phyloP scores from a whole-genome alignment of 2,888 invertebrate genomes.

The Chloroclysta siterata region DNA sequence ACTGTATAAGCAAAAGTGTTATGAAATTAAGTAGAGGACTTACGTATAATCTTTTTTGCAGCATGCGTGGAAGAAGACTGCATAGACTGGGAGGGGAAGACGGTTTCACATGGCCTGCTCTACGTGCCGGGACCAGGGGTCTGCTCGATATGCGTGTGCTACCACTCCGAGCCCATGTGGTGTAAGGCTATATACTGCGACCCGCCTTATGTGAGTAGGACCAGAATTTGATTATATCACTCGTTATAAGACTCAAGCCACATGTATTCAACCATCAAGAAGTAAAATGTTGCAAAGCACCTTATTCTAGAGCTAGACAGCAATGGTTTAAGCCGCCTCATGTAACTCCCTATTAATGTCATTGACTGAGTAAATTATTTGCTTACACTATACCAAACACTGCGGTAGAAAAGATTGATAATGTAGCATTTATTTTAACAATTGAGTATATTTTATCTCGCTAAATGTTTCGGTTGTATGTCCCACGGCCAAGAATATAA shows the following conservation, averaged over 20 bases:
- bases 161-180: conserved; percentile 94
- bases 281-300: too few relatives aligned
- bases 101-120: conserved; percentile 90
- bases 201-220: conserved; percentile 91
- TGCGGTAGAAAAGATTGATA: too few relatives aligned
- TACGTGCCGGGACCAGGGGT: conserved; percentile 94
- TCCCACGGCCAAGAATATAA: background rate
- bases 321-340: background rate
- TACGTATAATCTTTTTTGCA: conserved; percentile 54
- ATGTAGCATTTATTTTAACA: too few relatives aligned
- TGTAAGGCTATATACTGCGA: conserved; percentile 94
- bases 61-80: conserved; percentile 91
- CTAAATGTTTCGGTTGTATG: too few relatives aligned
- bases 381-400: too few relatives aligned
- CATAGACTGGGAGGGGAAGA: conserved; percentile 92
- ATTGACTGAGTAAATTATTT: too few relatives aligned
- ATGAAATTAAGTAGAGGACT: background rate
- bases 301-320: background rate
- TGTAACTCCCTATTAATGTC: too few relatives aligned
- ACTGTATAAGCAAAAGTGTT: background rate
- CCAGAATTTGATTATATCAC: background rate
- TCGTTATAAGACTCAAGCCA: background rate
- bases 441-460: too few relatives aligned
- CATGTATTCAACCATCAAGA: background rate
- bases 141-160: conserved; percentile 93